A percentile compares a stretch with the other conserved stretches of the same genome.
Conservation (phyloP, 2,113 vertebrate species). For the human region DNA sequence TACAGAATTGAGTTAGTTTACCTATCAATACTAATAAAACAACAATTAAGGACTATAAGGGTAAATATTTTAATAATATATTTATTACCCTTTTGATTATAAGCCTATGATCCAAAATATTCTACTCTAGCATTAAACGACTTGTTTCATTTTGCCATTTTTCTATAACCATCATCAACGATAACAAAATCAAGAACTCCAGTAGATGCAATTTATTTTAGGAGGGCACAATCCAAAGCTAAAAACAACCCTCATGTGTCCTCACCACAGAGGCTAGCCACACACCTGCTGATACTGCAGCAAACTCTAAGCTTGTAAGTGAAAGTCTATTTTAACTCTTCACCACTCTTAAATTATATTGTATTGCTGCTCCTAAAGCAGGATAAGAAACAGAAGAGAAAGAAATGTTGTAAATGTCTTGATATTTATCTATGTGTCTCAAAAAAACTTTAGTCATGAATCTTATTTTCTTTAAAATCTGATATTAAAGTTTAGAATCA, state of each 20-base stretch:
- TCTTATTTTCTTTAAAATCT: slow-evolving; percentile 15
- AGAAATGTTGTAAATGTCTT: not conserved
- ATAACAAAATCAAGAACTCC: not conserved
- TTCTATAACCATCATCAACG: not conserved
- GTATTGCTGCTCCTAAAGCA: not conserved
- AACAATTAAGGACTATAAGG: not conserved
- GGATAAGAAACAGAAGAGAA: not conserved
- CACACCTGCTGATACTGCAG: not conserved
- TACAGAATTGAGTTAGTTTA: not conserved
- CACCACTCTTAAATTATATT: not conserved
- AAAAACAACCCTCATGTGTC: not conserved
- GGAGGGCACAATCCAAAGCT: not conserved
- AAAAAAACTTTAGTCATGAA: not conserved
- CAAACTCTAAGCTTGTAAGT: not conserved
- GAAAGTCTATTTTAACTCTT: not conserved
- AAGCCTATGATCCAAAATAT: not conserved
- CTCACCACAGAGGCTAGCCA: not conserved
- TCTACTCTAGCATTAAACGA: not conserved
- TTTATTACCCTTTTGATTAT: not conserved
- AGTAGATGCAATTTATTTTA: not conserved
- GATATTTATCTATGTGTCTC: not conserved
- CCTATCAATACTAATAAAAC: not conserved
- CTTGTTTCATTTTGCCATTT: not conserved
- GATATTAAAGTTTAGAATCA: not conserved
- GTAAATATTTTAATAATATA: not conserved